Base-by-base conservation (phyloP, 37 sponge, comb jelly and placozoan species). In the Geodia barretti region DNA sequence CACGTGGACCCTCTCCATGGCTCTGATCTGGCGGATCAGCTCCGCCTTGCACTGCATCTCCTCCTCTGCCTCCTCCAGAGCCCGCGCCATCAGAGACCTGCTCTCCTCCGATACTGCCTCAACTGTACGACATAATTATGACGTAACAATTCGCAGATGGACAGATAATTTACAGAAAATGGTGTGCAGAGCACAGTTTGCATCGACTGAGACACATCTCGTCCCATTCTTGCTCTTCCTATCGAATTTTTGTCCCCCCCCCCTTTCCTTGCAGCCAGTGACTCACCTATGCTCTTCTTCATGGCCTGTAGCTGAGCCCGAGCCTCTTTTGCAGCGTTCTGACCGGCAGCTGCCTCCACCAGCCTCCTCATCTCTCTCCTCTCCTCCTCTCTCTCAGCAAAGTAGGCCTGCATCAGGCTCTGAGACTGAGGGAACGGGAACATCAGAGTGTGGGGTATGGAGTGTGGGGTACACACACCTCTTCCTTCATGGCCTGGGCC, bases 21-120 rank as follows among this genome's bases (percentile, higher is more conserved):
- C 96, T 73, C 91, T 78, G 66, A 98, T 98, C 87, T 95, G 94
- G 62, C 86, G 86, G 37, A 98, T 96, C 86, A 98, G 82, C 64
- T 98, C 92, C 58, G 81, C 80, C 77, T 93, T 98, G 25, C 83
- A 80, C 30, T 86, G 73, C 97, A 98, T 98, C 40, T 96, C 94
- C 40, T 19, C 83, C 40, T 91, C 90, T 31, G 94, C 97, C 86
- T 97, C 92, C 68, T 98, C 98, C 1, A 98, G 76, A 26, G 97
- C 96, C 79, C 72, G 88, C 32, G 75, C 72, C 94, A 98, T 91
- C 47, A 96, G 84, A 39, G 79, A 90, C 58, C 88, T 84, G 42
- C 83, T 98, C 80, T 98, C 98, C 62, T 79, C 88, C 7, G 90
- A 70, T 54, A 96, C 90, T 69, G 95, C 79, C 68, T 90, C 89